phyloP scores from a whole-genome alignment of 2,888 invertebrate species.

The Synergus umbraculus region DNA sequence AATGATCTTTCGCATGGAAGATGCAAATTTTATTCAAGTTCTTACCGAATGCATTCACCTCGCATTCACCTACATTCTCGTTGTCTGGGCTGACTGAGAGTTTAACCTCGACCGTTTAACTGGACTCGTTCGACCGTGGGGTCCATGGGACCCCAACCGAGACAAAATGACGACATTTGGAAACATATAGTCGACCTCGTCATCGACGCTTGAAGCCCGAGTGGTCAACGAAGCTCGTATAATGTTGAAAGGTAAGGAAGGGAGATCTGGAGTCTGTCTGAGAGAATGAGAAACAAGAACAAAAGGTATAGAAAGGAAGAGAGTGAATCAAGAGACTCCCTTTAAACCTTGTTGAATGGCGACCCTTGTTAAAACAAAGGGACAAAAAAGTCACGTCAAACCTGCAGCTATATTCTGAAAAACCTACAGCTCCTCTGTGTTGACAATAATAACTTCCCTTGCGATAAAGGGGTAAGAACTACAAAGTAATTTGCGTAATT shows the following conservation, averaged over 20 bases:
- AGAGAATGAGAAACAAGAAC: not conserved
- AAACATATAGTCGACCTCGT: conserved; percentile 27
- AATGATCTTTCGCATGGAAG: not conserved
- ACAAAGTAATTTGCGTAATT: not conserved
- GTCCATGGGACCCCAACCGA: conserved; percentile 37
- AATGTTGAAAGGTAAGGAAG: not conserved
- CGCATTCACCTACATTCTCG: conserved; percentile 36
- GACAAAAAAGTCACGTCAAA: not conserved
- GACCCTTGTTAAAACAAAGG: not conserved
- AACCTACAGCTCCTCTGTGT: not conserved
- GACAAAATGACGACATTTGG: conserved; percentile 21
- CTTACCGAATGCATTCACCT: conserved; percentile 43
- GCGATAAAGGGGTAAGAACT: not conserved
- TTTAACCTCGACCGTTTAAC: conserved; percentile 9
- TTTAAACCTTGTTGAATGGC: not conserved
- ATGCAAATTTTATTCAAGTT: conserved; percentile 42
- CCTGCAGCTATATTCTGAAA: not conserved
- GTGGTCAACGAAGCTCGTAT: not conserved
- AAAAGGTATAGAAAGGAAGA: not conserved
- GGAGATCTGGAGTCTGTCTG: not conserved
- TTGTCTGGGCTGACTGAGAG: not conserved
- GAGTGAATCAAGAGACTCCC: not conserved
- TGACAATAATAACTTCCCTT: not conserved
- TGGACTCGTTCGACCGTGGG: conserved; percentile 5
- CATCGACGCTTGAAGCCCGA: conserved; percentile 15